phyloP scores from a whole-genome alignment of 2,888 invertebrate genomes.

The Aricia artaxerxes region DNA sequence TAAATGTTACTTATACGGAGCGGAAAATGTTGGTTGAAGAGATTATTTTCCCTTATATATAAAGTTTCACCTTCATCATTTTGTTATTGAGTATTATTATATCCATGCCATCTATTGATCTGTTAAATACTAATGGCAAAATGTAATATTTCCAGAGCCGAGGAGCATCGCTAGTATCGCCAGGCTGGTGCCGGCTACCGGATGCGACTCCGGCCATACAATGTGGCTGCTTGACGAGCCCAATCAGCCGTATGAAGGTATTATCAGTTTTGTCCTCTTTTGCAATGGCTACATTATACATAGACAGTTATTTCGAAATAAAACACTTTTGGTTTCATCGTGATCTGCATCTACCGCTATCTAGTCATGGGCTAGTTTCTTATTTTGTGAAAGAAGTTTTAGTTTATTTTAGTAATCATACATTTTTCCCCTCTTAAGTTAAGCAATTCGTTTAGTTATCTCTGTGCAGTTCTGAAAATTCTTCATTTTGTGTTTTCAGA shows the following conservation, averaged over 20 bases:
- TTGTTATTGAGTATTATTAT: too few relatives aligned
- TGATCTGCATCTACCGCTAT: too few relatives aligned
- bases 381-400: too few relatives aligned
- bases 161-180: constrained; percentile 61
- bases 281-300: too few relatives aligned
- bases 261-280: too few relatives aligned
- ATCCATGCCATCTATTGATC: neutral
- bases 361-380: too few relatives aligned
- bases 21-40: neutral
- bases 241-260: constrained; percentile 82
- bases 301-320: too few relatives aligned
- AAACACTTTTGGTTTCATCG: too few relatives aligned
- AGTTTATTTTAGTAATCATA: too few relatives aligned
- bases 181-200: constrained; percentile 78
- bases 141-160: constrained; percentile 60
- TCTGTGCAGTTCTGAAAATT: constrained; percentile 13
- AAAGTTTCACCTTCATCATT: neutral
- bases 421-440: too few relatives aligned
- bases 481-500: constrained; percentile 69
- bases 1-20: neutral
- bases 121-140: neutral
- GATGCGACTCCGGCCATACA: constrained; percentile 81
- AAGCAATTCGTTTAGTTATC: too few relatives aligned
- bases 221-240: constrained; percentile 87
- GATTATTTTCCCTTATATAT: neutral